Evolutionary conservation across 2,797 vertebrate species (phyloP).

Genomic region (Nasua narica): DNA sequence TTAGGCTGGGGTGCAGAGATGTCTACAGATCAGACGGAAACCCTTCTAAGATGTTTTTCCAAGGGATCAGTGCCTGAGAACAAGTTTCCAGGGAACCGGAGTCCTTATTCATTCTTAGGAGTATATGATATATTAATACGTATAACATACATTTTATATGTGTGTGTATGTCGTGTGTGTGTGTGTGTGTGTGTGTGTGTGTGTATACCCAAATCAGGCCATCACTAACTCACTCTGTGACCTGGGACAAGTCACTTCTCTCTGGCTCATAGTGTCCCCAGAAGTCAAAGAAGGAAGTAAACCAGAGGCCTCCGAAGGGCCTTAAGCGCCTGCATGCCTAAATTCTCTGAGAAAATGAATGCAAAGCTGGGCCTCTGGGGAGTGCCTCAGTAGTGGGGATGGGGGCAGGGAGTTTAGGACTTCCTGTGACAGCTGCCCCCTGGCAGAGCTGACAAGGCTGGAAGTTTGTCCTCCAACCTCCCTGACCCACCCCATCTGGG

Average conservation of each 20-base stretch:
- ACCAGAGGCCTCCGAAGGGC: background rate
- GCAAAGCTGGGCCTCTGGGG: background rate
- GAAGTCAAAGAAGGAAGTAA: background rate
- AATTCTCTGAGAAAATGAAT: background rate
- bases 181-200: background rate
- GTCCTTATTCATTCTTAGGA: constrained; percentile 8
- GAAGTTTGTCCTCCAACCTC: background rate
- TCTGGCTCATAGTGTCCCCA: background rate
- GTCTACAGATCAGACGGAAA: constrained; percentile 45
- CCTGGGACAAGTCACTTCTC: background rate
- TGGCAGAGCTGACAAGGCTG: background rate
- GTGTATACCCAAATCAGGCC: background rate
- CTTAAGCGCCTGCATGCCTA: background rate
- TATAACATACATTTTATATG: background rate
- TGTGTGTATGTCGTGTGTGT: background rate
- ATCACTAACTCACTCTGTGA: background rate
- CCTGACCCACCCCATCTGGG: background rate
- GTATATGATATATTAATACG: background rate
- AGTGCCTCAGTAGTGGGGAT: background rate
- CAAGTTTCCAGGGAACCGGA: background rate
- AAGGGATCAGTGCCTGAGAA: constrained; percentile 56
- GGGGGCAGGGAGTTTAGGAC: background rate
- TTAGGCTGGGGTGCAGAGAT: constrained; percentile 49
- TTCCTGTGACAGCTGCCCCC: background rate
- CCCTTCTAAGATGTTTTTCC: constrained; percentile 50